Percentiles rank a stretch among this genome's conserved stretches.
Evolutionary conservation across 2,888 invertebrate genomes (phyloP).

Genomic region (Allophyes oxyacanthae): DNA sequence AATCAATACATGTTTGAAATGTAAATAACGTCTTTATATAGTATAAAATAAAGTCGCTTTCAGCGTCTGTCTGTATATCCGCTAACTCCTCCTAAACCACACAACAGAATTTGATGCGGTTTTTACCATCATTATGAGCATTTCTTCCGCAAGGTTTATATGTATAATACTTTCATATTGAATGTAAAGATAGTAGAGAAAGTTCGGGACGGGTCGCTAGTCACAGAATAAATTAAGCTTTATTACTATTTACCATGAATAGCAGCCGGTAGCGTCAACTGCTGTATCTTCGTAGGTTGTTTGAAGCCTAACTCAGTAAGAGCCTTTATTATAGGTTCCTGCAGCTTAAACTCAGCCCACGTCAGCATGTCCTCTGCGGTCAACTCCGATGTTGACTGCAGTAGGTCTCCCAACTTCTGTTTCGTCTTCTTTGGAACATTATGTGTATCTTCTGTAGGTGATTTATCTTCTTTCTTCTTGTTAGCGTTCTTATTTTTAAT

Average conservation of each 20-base stretch:
- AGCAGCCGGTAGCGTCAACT: slow-evolving; percentile 94
- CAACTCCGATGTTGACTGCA: slow-evolving; percentile 60
- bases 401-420: slow-evolving; percentile 72
- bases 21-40: no score
- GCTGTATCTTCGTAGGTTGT: slow-evolving; percentile 97
- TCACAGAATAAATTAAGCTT: no score
- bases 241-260: slow-evolving; percentile 93
- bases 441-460: background rate
- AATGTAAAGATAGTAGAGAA: no score
- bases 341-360: slow-evolving; percentile 92
- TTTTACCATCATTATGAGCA: no score
- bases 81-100: no score
- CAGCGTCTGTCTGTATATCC: no score
- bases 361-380: slow-evolving; percentile 86
- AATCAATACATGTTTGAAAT: no score
- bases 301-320: slow-evolving; percentile 93
- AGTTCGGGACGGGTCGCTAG: no score
- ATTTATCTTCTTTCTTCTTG: slow-evolving; percentile 16
- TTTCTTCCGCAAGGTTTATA: no score
- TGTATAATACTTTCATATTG: no score
- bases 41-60: no score
- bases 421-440: slow-evolving; percentile 57
- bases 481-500: slow-evolving; percentile 26
- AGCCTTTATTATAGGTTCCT: slow-evolving; percentile 92
- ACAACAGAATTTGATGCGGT: no score